phyloP scores from a whole-genome alignment of 1,140 invertebrate species.

The Reticulitermes speratus region DNA sequence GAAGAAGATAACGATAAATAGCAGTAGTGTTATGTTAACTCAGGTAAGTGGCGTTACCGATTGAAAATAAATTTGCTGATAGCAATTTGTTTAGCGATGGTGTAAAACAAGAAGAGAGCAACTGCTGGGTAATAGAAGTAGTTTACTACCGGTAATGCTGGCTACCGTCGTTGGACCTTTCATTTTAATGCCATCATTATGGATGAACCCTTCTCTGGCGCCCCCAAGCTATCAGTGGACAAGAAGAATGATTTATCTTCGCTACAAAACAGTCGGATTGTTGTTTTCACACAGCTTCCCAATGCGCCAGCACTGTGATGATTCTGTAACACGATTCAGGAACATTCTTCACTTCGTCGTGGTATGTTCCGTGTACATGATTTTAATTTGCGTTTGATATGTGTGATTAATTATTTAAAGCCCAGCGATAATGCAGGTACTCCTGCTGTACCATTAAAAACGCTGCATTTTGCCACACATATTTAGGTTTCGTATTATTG shows the following conservation, averaged over 20 bases:
- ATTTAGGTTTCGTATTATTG: too few relatives aligned
- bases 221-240: neutral
- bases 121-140: neutral
- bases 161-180: neutral
- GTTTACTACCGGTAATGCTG: neutral
- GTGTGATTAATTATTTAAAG: too few relatives aligned
- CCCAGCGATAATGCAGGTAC: too few relatives aligned
- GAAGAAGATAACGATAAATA: too few relatives aligned
- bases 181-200: slow-evolving; percentile 3
- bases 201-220: neutral
- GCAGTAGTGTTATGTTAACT: neutral
- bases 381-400: too few relatives aligned
- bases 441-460: too few relatives aligned
- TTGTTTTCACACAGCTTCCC: neutral
- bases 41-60: neutral
- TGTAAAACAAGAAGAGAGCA: neutral
- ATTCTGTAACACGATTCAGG: neutral
- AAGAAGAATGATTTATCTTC: neutral
- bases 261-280: neutral
- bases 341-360: neutral
- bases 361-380: neutral
- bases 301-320: neutral
- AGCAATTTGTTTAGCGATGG: neutral
- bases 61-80: neutral
- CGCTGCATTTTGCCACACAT: too few relatives aligned